Evolutionary conservation across 53 echinoderm and acorn worm species (phyloP).

Genomic region (Crossaster papposus): DNA sequence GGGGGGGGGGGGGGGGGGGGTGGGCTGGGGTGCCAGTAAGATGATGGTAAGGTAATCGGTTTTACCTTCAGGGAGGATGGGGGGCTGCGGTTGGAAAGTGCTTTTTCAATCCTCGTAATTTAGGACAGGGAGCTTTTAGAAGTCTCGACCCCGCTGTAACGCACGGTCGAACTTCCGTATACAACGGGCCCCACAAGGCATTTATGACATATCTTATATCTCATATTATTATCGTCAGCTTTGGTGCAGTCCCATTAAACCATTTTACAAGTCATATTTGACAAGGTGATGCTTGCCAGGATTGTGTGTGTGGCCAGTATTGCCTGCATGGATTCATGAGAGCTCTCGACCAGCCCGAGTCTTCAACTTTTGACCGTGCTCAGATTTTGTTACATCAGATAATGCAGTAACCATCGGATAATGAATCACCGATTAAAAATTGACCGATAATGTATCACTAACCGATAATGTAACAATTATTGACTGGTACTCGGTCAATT

Average conservation of each 20-base stretch:
- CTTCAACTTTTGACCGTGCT: too few species aligned
- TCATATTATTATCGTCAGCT: not conserved
- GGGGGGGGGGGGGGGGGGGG: not conserved
- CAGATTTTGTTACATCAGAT: too few species aligned
- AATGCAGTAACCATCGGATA: too few species aligned
- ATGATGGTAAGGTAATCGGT: slow-evolving; percentile 11
- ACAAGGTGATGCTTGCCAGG: not conserved
- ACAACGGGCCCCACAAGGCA: not conserved
- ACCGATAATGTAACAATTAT: too few species aligned
- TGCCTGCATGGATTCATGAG: too few species aligned
- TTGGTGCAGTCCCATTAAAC: not conserved
- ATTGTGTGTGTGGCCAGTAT: too few species aligned
- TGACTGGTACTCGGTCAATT: too few species aligned
- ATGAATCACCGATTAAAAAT: too few species aligned
- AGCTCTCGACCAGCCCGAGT: too few species aligned
- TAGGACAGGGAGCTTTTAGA: slow-evolving; percentile 26
- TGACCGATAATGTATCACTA: too few species aligned
- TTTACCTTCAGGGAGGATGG: slow-evolving; percentile 9
- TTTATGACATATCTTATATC: not conserved
- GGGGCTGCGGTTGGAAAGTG: slow-evolving; percentile 27
- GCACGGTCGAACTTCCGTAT: not conserved
- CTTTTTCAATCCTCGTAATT: not conserved
- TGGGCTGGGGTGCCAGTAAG: not conserved
- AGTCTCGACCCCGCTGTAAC: slow-evolving; percentile 3
- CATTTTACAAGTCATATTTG: not conserved